Conservation (phyloP, 1,140 invertebrate genomes). For the Oryzaephilus surinamensis region DNA sequence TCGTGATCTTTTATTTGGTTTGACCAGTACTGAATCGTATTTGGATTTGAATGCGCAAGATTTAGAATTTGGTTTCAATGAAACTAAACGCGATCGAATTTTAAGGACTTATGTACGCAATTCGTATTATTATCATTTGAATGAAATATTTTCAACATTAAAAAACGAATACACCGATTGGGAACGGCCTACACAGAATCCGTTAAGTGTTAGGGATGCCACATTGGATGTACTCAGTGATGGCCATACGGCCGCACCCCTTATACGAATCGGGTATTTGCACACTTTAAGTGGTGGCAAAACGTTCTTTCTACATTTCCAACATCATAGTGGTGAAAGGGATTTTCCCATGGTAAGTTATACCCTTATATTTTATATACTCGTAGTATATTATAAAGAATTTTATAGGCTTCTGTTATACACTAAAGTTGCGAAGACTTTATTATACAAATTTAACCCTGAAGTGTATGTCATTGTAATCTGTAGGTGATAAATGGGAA, state of each 20-base stretch:
- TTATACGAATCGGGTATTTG: slow-evolving; percentile 68
- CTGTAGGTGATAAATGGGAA: too few relatives aligned
- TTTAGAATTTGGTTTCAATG: slow-evolving; percentile 75
- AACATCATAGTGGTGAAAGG: slow-evolving; percentile 63
- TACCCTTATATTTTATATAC: neutral
- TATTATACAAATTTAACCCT: too few relatives aligned
- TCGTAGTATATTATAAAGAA: too few relatives aligned
- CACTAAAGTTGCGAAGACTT: too few relatives aligned
- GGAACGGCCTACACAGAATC: slow-evolving; percentile 67
- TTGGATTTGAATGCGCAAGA: slow-evolving; percentile 65
- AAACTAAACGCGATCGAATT: slow-evolving; percentile 71
- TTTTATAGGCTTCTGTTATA: too few relatives aligned
- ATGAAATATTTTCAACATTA: slow-evolving; percentile 81
- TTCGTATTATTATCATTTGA: slow-evolving; percentile 78
- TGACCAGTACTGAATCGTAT: slow-evolving; percentile 61
- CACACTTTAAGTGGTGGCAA: slow-evolving; percentile 66
- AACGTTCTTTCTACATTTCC: slow-evolving; percentile 81
- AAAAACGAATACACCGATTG: slow-evolving; percentile 91
- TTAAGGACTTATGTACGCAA: slow-evolving; percentile 80
- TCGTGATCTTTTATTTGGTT: slow-evolving; percentile 63
- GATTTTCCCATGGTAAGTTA: slow-evolving; percentile 60
- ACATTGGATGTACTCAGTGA: slow-evolving; percentile 71
- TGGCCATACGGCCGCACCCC: slow-evolving; percentile 73
- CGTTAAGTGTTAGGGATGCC: slow-evolving; percentile 62
- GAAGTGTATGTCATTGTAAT: too few relatives aligned